Conservation (phyloP, 2,888 invertebrate species). For the Spicauda simplicius region DNA sequence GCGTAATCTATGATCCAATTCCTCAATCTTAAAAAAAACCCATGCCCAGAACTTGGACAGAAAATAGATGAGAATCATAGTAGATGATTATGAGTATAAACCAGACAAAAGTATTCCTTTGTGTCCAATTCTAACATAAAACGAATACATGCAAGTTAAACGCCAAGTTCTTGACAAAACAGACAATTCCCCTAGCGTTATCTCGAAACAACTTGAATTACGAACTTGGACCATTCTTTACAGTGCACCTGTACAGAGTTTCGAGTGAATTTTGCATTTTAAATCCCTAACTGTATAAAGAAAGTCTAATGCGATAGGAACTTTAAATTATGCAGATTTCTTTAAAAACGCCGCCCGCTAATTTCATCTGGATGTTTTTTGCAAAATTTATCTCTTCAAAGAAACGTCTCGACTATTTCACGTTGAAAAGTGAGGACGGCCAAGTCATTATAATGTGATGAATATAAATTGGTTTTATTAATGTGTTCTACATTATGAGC, state of each 20-base stretch:
- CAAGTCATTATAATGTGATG: conserved; percentile 16
- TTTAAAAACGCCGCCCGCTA: conserved; percentile 32
- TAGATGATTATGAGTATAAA: too few species aligned
- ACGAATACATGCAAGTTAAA: not conserved
- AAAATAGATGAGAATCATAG: too few species aligned
- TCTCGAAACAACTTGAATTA: conserved; percentile 40
- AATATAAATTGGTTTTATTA: conserved; percentile 12
- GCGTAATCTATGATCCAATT: too few species aligned
- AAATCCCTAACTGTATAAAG: conserved; percentile 32
- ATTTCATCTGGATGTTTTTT: conserved; percentile 27
- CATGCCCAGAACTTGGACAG: too few species aligned
- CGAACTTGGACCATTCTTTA: conserved; percentile 43
- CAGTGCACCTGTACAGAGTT: conserved; percentile 37
- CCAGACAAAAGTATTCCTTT: not conserved
- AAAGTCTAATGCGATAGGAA: conserved; percentile 26
- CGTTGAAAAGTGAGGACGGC: conserved; percentile 6
- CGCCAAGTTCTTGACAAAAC: not conserved
- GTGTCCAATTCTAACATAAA: not conserved
- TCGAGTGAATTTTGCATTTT: conserved; percentile 44
- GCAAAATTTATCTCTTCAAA: conserved; percentile 23
- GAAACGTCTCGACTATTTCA: conserved; percentile 14
- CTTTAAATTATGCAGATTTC: conserved; percentile 37
- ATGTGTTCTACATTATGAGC: not conserved
- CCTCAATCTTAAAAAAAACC: too few species aligned
- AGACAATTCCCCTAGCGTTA: conserved; percentile 10